Base-by-base conservation (phyloP, 37 sponge, comb jelly and placozoan species). In the Chondrilla cf. caribensis region DNA sequence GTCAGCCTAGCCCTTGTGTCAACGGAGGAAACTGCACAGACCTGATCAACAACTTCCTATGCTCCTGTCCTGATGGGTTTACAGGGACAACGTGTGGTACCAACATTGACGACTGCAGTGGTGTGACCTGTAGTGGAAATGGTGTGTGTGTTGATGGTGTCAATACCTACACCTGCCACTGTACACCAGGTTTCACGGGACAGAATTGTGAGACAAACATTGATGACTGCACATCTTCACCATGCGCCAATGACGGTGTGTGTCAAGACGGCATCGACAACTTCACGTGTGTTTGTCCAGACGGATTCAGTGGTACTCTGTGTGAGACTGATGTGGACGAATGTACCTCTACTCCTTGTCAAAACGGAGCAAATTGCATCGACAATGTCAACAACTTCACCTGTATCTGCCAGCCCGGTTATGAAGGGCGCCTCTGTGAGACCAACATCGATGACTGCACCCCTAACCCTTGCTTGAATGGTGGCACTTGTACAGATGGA, bases 381-480 rank as follows among this genome's bases (percentile, higher is more conserved):
- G 82, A 81, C 47, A 66, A 43, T 38, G 65, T 81, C 11, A 60
- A 81, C 28, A 8, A 18, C 41, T 81, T 62, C 58, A 60, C 66
- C 11, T 79, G 79, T 14, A 58, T 2, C 2, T 79, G 79, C 8
- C 25, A 14, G 47, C 14, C 33, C 0, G 79, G 79, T 3, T 79
- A 58, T 36, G 18, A 43, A 32, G 79, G 79, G 8, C 19, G 2
- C 3, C 9, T 21, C 58, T 79, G 79, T 79, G 79, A 79, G 43
- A 28, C 24, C n/a, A 22, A 79, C 24, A 79, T 54, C 19, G 58
- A 79, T 58, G 79, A 79, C 25, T 79, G 79, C 8, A 0, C 2
- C 8, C 40, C 54, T 2, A 8, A 84, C 5, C 81, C 85, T 41
- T 88, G 89, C 36, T 0, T 62, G 22, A 84, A 88, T 60, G 67